Conservation (phyloP, 1,140 invertebrate genomes). For the Polyergus mexicanus region DNA sequence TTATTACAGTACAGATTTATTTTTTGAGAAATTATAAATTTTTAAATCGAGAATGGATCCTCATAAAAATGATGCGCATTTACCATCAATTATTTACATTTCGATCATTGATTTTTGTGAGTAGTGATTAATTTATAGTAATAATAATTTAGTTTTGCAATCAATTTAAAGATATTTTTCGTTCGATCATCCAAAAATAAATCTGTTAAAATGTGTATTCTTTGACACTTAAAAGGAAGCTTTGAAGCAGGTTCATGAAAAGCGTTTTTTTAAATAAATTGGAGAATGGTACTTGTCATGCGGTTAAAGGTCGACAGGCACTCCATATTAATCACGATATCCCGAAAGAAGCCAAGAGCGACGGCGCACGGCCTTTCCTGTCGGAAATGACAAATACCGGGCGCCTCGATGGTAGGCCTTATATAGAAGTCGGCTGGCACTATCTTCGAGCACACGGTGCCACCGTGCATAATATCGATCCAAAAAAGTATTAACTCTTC, state of each 20-base stretch:
- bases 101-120: background rate
- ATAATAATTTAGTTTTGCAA: conserved; percentile 12
- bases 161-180: background rate
- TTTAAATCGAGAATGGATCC: background rate
- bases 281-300: conserved; percentile 54
- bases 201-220: background rate
- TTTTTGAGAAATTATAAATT: background rate
- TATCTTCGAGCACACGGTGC: conserved; percentile 48
- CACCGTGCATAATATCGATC: conserved; percentile 16
- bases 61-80: background rate
- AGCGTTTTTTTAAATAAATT: conserved; percentile 34
- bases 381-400: conserved; percentile 78
- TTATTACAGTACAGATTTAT: too few species aligned
- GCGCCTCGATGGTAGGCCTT: conserved; percentile 64
- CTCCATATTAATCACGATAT: conserved; percentile 61
- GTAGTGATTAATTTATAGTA: background rate
- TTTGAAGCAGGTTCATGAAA: background rate
- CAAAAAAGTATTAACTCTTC: conserved; percentile 37
- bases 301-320: conserved; percentile 60
- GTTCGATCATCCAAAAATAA: background rate
- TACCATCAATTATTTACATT: background rate
- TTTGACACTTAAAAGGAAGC: background rate
- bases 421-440: conserved; percentile 68
- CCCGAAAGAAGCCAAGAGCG: conserved; percentile 61
- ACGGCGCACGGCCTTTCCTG: conserved; percentile 67